A percentile compares a stretch with the other conserved stretches of the same genome.
Evolutionary conservation across 2,113 vertebrate genomes (phyloP).

Genomic region (Microcebus griseorufus): DNA sequence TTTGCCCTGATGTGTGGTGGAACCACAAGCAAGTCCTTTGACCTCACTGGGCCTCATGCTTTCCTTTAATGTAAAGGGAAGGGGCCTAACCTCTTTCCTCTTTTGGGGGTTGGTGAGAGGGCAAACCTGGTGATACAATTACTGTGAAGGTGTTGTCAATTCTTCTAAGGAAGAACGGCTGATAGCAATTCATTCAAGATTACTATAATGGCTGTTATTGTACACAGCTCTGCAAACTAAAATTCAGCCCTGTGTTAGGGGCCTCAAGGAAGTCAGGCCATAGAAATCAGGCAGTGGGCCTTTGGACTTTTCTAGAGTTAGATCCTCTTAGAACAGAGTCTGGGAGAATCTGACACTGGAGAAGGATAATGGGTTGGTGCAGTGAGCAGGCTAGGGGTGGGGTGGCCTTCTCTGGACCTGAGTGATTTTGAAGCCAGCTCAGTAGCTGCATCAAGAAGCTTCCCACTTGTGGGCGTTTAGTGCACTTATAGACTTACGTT

Average conservation of each 20-base stretch:
- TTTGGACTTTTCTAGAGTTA: not conserved
- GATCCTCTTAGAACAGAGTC: not conserved
- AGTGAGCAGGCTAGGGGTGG: not conserved
- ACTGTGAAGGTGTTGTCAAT: slow-evolving; percentile 25
- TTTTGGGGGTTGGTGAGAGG: not conserved
- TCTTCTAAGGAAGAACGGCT: slow-evolving; percentile 50
- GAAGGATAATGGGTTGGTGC: not conserved
- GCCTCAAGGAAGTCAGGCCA: not conserved
- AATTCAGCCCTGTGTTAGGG: not conserved
- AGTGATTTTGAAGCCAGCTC: not conserved
- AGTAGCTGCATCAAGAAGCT: slow-evolving; percentile 18
- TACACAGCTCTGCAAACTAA: slow-evolving; percentile 22
- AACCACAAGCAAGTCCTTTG: not conserved
- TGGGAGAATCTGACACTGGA: not conserved
- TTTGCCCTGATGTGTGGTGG: not conserved
- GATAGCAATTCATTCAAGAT: slow-evolving; percentile 9
- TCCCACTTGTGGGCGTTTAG: not conserved
- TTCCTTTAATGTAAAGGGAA: slow-evolving; percentile 38
- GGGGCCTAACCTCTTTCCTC: not conserved
- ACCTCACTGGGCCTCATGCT: not conserved
- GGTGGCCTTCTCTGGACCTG: not conserved
- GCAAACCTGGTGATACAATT: not conserved
- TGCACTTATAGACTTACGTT: not conserved
- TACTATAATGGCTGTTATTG: slow-evolving; percentile 9
- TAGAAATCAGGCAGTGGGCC: not conserved